phyloP scores from a whole-genome alignment of 2,888 invertebrate species.

The Tricholauxania praeusta region DNA sequence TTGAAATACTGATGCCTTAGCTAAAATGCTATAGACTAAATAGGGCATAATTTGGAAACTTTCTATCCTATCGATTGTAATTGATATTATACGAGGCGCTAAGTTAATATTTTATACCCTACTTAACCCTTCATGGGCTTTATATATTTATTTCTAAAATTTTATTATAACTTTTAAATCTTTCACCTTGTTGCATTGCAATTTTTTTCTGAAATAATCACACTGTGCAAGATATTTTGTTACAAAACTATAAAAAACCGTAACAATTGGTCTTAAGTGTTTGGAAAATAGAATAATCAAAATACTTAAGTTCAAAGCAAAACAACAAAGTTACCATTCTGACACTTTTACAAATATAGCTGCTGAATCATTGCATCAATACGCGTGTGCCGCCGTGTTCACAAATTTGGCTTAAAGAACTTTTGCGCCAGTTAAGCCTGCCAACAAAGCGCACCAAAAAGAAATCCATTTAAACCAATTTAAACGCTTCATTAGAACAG shows the following conservation, averaged over 20 bases:
- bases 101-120: no score
- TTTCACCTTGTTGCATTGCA: no score
- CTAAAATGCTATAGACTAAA: no score
- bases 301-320: neutral
- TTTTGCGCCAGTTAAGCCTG: constrained; percentile 25
- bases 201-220: no score
- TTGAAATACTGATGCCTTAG: no score
- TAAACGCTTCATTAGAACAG: constrained; percentile 28
- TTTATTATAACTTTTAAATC: no score
- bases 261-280: neutral
- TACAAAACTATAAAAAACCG: neutral
- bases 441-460: constrained; percentile 34
- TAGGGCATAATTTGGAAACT: no score
- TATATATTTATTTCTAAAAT: no score
- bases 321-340: constrained; percentile 4
- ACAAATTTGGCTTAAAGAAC: constrained; percentile 10
- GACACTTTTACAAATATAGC: neutral
- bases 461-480: constrained; percentile 30
- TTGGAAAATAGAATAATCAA: neutral
- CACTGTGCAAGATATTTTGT: no score
- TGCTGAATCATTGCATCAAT: constrained; percentile 33
- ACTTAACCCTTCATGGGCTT: no score
- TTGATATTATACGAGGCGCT: no score
- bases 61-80: no score
- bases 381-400: constrained; percentile 5